Base-by-base conservation (phyloP, 2,888 invertebrate species). In the Noctua pronuba region DNA sequence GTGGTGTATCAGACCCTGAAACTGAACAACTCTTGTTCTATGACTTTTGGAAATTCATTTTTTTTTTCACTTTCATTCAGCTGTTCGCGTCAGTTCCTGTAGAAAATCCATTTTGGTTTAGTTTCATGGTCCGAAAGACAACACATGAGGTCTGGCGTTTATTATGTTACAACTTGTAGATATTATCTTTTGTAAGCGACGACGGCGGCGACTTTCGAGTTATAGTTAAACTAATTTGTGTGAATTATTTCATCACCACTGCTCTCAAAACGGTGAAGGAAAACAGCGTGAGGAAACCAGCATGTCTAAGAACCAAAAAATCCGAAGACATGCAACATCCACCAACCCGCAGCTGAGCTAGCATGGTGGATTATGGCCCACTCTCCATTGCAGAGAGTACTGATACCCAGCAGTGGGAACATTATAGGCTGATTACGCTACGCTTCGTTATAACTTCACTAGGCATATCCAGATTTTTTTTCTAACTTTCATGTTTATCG, bases 391-490 rank as follows among this genome's bases (percentile, higher is more conserved):
- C 28, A 28, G 60, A 31, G n/a, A 13, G 13, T 13, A n/a, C 55
- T 58, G 28, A 28, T 28, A 28, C 28, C 28, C 6, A 58, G 28
- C 28, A 6, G 2, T n/a, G 0, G 55, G 2, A 58, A 58, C 13
- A 58, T 16, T 58, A 55, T 6, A 55, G n/a, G n/a, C 13, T 52
- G 52, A 52, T 52, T 52, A 52, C n/a, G 6, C 49, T 49, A 52
- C 24, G 10, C 24, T 52, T 0, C 24, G 52, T 10, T 55, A n/a
- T 31, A 60, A 60, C 31, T 21, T 21, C 21, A 60, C 31, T 60
- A 60, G 60, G 31, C 21, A 66, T 49, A 44, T 18, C 41, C 10
- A 41, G 13, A 41, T 72, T 31, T 71, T 72, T 31, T 71, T 41
- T 41, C 35, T 8, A 24, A 67, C 35, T 44, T 72, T 5, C 52